Conservation (phyloP, 1,140 invertebrate species). For the Pogonomyrmex barbatus region DNA sequence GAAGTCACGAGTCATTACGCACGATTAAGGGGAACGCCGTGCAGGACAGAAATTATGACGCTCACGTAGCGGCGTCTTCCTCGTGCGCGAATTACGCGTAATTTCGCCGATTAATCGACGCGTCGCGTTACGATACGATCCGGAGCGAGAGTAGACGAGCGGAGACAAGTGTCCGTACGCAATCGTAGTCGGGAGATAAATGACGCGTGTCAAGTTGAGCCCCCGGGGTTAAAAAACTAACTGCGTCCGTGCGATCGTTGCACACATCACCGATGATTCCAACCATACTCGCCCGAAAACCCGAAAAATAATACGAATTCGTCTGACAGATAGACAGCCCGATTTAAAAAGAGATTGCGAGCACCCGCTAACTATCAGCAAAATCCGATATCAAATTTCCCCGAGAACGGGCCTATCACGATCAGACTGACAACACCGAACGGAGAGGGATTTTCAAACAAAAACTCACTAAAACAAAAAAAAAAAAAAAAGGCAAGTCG, state of each 20-base stretch:
- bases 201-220: slow-evolving; percentile 45
- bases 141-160: slow-evolving; percentile 13
- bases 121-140: slow-evolving; percentile 39
- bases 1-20: slow-evolving; percentile 64
- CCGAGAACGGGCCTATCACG: slow-evolving; percentile 6
- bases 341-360: slow-evolving; percentile 62
- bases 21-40: slow-evolving; percentile 15
- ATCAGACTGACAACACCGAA: slow-evolving; percentile 10
- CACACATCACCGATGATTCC: slow-evolving; percentile 14
- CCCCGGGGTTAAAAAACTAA: slow-evolving; percentile 35
- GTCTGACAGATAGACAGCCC: slow-evolving; percentile 44
- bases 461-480: not conserved
- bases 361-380: slow-evolving; percentile 51
- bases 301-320: slow-evolving; percentile 53
- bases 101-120: slow-evolving; percentile 62
- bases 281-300: slow-evolving; percentile 22
- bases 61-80: not conserved
- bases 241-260: slow-evolving; percentile 31
- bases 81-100: slow-evolving; percentile 55
- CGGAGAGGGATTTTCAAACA: not conserved
- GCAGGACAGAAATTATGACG: slow-evolving; percentile 7
- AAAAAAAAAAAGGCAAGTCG: not conserved
- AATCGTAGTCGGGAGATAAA: slow-evolving; percentile 62
- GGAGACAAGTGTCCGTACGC: slow-evolving; percentile 52
- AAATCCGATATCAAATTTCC: slow-evolving; percentile 58